phyloP scores from a whole-genome alignment of 2,888 invertebrate species.

The Diloba caeruleocephala region DNA sequence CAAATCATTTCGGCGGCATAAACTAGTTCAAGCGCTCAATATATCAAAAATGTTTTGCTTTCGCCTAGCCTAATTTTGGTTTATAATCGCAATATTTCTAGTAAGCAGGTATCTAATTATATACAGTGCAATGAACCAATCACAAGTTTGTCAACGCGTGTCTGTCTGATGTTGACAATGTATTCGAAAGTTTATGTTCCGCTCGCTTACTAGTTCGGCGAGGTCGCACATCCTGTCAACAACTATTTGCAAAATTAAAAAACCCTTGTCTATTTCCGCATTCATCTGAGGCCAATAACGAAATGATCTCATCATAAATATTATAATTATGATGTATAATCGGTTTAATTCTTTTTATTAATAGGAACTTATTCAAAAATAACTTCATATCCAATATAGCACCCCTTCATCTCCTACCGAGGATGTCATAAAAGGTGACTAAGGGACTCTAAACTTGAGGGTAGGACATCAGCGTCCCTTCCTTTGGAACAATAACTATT shows the following conservation, averaged over 20 bases:
- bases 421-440: too few relatives aligned
- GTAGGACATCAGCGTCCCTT: too few relatives aligned
- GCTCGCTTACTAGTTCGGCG: conserved; percentile 69
- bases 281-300: conserved; percentile 38
- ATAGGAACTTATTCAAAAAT: too few relatives aligned
- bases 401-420: too few relatives aligned
- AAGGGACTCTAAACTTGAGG: too few relatives aligned
- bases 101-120: conserved; percentile 41
- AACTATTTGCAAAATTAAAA: conserved; percentile 50
- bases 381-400: too few relatives aligned
- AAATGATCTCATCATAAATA: conserved; percentile 37
- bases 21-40: conserved; percentile 69
- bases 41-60: conserved; percentile 70
- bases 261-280: conserved; percentile 49
- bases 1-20: conserved; percentile 50
- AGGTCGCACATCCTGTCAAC: conserved; percentile 66
- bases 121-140: conserved; percentile 59
- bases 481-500: too few relatives aligned
- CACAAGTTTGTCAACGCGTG: conserved; percentile 53
- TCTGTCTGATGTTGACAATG: conserved; percentile 75
- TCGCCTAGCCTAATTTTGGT: conserved; percentile 62
- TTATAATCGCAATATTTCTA: conserved; percentile 47
- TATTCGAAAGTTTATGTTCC: conserved; percentile 82
- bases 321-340: too few relatives aligned
- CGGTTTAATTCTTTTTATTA: too few relatives aligned